Conservation (phyloP, 2,888 invertebrate species). For the Xanthia icteritia region DNA sequence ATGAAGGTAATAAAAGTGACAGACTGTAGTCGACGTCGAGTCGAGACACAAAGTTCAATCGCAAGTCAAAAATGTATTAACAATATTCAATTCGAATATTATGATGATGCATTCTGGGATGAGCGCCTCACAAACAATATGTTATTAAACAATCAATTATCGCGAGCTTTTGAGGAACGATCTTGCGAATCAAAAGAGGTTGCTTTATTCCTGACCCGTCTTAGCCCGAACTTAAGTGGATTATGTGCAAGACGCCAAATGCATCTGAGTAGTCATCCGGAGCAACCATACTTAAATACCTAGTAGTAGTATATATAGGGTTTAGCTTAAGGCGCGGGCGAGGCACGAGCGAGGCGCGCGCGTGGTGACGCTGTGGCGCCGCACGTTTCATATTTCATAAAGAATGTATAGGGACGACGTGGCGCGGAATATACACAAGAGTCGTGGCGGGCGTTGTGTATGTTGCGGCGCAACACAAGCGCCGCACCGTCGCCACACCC, state of each 20-base stretch:
- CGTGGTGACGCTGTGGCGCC: too few species aligned
- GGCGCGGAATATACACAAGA: too few species aligned
- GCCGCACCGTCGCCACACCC: too few species aligned
- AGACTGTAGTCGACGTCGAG: neutral
- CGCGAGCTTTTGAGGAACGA: conserved; percentile 7
- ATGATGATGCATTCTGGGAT: neutral
- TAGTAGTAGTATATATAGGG: neutral
- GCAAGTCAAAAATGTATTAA: neutral
- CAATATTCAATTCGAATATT: neutral
- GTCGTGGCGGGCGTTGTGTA: too few species aligned
- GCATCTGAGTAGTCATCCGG: neutral
- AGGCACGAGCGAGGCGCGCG: too few species aligned
- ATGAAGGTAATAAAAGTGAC: neutral
- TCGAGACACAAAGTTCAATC: neutral
- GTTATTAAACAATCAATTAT: neutral
- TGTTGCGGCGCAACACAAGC: too few species aligned
- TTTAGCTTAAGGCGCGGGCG: neutral
- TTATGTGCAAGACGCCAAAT: neutral
- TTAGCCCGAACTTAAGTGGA: neutral
- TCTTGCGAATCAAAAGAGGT: conserved; percentile 4
- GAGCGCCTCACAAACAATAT: neutral
- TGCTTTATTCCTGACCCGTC: neutral
- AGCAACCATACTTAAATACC: neutral
- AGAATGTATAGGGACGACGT: too few species aligned
- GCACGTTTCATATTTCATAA: too few species aligned